Evolutionary conservation across 2,888 invertebrate genomes (phyloP), one percentile per base, ranked within the genome.

Genomic region (Boloria euphrosyne): DNA sequence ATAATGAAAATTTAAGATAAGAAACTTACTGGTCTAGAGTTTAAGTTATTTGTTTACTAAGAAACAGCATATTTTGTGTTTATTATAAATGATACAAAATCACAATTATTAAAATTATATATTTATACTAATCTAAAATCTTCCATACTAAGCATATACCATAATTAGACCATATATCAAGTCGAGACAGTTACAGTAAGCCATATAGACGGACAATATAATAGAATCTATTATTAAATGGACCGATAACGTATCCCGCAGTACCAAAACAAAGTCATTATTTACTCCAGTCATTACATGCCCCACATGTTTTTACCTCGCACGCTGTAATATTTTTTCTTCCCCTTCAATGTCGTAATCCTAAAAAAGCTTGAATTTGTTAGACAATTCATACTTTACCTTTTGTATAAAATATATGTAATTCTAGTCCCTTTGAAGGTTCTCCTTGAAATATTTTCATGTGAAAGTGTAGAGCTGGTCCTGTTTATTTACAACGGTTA

Each of bases 381-480:
- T 58, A 38, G 22, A 59, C 66, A 52, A 57, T 58, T 63, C 54
- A 27, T 59, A 54, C 54, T 63, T 63, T 67, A 49, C 43, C 58
- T 65, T 59, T 66, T 65, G n/a, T 62, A 59, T 59, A 58, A 44
- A 38, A 63, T 58, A 58, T 65, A 70, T 60, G 62, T 65, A 68
- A 67, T 65, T 62, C 55, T 47, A 63, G 61, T 58, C 62, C 67
- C 67, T 65, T 65, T 54, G 64, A 53, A 47, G 31, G 17, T 22
- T 47, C 44, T 59, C 46, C 61, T 57, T 53, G 57, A 59, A 70
- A 70, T 68, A 68, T 68, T 68, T 59, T 53, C 65, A 62, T 57
- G 58, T 50, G 16, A 6, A 49, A 50, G 59, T 49, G 59, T 49
- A 59, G 47, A 60, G 50, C 38, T 38, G 10, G 59, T 60, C 59